These are phyloP conservation scores for Leptoteleia sp. DNA, from an alignment of 1,140 invertebrate species.

Conservation along the genomic window DNA sequence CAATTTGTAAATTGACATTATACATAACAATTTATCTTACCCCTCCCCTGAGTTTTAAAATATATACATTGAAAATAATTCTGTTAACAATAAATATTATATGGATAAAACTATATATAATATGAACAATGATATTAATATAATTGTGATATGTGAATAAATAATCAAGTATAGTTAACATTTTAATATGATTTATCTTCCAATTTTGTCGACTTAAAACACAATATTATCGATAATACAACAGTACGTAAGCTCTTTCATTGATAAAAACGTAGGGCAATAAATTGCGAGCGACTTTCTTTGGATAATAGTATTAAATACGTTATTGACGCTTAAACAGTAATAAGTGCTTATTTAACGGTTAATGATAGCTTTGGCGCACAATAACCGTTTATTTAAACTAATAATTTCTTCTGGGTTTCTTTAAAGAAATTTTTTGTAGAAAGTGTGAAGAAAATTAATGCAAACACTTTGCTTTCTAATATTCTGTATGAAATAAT, in stretches of 20 bases:
- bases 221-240: constrained; percentile 7
- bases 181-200: no score
- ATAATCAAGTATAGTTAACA: no score
- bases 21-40: no score
- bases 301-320: constrained; percentile 36
- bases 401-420: constrained; percentile 26
- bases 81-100: no score
- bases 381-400: constrained; percentile 40
- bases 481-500: constrained; percentile 28
- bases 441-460: constrained; percentile 51
- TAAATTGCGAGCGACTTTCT: constrained; percentile 33
- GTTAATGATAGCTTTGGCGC: constrained; percentile 17
- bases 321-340: constrained; percentile 29
- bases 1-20: no score
- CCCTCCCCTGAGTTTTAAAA: no score
- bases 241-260: constrained; percentile 11
- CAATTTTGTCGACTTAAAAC: neutral
- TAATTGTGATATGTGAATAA: no score
- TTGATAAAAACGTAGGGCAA: constrained; percentile 20
- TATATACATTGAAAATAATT: no score
- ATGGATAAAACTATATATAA: no score
- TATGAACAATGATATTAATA: no score
- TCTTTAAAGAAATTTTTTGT: constrained; percentile 41
- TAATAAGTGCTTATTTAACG: constrained; percentile 36
- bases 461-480: constrained; percentile 34